A percentile compares a stretch with the other conserved stretches of the same genome.
These are phyloP conservation scores for Prunella fulvescens DNA, from an alignment of 2,113 vertebrate species.

Conservation along the genomic window DNA sequence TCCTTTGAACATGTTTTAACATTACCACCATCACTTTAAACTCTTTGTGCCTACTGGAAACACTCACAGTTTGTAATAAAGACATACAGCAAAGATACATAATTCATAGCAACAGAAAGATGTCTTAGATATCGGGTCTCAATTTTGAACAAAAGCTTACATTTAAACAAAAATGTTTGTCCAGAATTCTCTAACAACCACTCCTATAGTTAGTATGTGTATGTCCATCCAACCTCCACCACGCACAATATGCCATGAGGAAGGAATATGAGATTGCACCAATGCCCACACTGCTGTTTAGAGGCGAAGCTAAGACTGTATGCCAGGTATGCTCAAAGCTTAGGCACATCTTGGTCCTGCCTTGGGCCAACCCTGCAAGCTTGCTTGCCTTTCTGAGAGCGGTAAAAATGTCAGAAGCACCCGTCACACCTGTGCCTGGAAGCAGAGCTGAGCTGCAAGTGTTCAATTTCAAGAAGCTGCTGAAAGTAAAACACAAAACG, in stretches of 20 bases:
- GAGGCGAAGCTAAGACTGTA: background rate
- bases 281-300: background rate
- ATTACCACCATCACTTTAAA: background rate
- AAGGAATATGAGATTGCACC: background rate
- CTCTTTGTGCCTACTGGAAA: background rate
- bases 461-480: background rate
- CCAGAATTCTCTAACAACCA: background rate
- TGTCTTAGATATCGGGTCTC: background rate
- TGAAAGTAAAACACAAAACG: background rate
- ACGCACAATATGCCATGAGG: background rate
- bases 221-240: background rate
- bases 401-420: background rate
- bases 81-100: background rate
- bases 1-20: background rate
- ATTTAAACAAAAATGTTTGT: background rate
- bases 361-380: background rate
- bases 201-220: background rate
- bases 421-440: background rate
- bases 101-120: background rate
- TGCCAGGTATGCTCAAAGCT: background rate
- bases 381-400: background rate
- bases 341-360: background rate
- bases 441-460: background rate
- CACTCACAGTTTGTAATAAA: background rate
- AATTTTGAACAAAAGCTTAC: background rate